Conservation (phyloP, 1,140 invertebrate species). For the Andrena cerasifolii region DNA sequence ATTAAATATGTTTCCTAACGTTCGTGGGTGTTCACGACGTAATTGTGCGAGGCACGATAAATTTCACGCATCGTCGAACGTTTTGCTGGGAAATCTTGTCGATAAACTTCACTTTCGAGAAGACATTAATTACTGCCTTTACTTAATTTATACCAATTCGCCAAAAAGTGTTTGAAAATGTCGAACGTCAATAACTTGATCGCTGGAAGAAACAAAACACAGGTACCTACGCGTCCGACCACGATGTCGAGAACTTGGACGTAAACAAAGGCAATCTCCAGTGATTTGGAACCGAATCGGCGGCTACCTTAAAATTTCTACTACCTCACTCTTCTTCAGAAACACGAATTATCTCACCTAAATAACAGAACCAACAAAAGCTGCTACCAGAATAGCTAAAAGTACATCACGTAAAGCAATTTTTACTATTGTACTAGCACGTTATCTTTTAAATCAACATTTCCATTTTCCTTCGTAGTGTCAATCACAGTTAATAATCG, state of each 20-base stretch:
- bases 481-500: no score
- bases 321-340: no score
- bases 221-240: background rate
- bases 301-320: background rate
- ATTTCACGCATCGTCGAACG: conserved; percentile 15
- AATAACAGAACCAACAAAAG: background rate
- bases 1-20: background rate
- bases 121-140: background rate
- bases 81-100: background rate
- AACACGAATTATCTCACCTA: background rate
- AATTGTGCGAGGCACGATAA: background rate
- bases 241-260: background rate
- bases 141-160: conserved; percentile 1
- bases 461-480: no score
- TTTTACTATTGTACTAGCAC: no score
- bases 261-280: background rate
- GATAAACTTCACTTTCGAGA: conserved; percentile 5
- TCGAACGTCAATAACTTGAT: conserved; percentile 18
- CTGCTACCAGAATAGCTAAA: background rate
- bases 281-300: background rate
- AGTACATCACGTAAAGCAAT: background rate
- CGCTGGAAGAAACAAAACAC: conserved; percentile 20
- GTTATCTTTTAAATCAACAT: no score
- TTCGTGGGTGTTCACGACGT: background rate
- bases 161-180: conserved; percentile 32